These are phyloP conservation scores for Centropus bengalensis DNA, from an alignment of 2,113 vertebrate genomes.

Conservation along the genomic window DNA sequence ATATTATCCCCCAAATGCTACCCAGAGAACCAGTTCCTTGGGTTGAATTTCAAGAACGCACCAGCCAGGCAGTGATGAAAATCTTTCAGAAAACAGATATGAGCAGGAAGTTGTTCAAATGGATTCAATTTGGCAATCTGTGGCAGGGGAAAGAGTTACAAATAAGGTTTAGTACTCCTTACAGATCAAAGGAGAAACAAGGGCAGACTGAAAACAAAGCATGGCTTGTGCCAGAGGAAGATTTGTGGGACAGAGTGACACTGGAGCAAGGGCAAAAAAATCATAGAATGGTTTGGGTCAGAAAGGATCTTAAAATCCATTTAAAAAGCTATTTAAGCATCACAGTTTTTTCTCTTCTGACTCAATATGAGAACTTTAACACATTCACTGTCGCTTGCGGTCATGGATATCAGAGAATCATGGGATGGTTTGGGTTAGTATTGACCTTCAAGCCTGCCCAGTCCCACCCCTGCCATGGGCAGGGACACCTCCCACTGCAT, in stretches of 20 bases:
- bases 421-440: no score
- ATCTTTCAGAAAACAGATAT: conserved; percentile 34
- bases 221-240: not conserved
- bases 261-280: not conserved
- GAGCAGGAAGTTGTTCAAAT: conserved; percentile 33
- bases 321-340: not conserved
- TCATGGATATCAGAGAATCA: not conserved
- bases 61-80: conserved; percentile 7
- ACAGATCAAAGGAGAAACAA: not conserved
- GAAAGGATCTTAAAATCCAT: no score
- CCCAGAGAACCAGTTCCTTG: not conserved
- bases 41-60: conserved; percentile 32
- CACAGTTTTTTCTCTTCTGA: not conserved
- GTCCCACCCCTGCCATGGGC: no score
- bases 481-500: no score
- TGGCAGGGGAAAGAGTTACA: not conserved
- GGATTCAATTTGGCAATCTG: conserved; percentile 34
- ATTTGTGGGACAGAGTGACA: not conserved
- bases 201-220: not conserved
- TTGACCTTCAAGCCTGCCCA: no score
- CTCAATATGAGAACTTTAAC: not conserved
- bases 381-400: not conserved
- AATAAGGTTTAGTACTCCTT: conserved; percentile 8
- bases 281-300: no score
- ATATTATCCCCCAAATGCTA: conserved; percentile 39